These are phyloP conservation scores for Meandrina meandrites DNA, from an alignment of 92 coral and sea anemone species.

Conservation along the genomic window DNA sequence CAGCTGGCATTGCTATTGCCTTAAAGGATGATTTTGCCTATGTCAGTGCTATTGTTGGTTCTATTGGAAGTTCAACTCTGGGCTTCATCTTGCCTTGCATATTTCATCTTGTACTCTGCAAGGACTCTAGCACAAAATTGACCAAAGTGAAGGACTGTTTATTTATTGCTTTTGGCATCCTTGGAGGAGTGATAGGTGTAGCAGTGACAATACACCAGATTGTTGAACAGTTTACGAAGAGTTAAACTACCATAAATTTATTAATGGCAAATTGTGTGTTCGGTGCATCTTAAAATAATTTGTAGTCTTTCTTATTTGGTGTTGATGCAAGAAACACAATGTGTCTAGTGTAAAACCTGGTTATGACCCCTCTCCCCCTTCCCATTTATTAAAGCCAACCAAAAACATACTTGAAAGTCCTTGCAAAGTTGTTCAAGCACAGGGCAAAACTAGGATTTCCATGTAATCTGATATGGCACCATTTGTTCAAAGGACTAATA, in stretches of 20 bases:
- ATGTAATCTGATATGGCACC: too few relatives aligned
- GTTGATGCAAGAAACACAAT: too few relatives aligned
- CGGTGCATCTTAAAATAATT: not conserved
- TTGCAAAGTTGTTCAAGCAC: too few relatives aligned
- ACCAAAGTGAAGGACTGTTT: conserved; percentile 75
- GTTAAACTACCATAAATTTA: not conserved
- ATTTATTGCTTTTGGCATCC: conserved; percentile 73
- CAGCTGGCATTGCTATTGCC: conserved; percentile 85
- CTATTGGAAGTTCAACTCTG: conserved; percentile 87
- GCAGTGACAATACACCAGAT: conserved; percentile 68
- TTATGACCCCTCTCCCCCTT: too few relatives aligned
- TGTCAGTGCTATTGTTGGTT: conserved; percentile 82
- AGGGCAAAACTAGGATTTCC: too few relatives aligned
- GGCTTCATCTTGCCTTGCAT: conserved; percentile 85
- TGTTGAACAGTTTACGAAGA: conserved; percentile 57
- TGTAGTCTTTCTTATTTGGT: too few relatives aligned
- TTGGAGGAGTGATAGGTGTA: conserved; percentile 86
- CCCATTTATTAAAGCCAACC: too few relatives aligned
- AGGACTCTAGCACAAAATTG: conserved; percentile 44
- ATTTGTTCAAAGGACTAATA: too few relatives aligned
- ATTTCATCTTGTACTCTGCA: conserved; percentile 74
- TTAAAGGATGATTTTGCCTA: conserved; percentile 89
- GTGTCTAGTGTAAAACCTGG: too few relatives aligned
- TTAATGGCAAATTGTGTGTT: not conserved
- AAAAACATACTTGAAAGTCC: too few relatives aligned